phyloP scores from a whole-genome alignment of 2,113 vertebrate species.

The Microcebus griseorufus region DNA sequence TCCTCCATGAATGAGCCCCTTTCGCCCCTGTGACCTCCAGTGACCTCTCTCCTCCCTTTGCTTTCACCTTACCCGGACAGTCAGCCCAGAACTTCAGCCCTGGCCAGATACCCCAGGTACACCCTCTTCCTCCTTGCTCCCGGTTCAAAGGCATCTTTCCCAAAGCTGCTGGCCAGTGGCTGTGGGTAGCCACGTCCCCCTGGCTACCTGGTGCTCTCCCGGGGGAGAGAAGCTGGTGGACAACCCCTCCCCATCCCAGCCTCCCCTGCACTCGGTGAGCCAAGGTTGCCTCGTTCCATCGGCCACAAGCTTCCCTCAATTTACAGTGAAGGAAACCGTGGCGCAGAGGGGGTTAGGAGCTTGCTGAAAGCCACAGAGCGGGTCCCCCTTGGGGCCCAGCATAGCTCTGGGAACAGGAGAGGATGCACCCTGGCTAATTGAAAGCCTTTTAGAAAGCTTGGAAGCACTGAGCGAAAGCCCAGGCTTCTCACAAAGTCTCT shows the following conservation, averaged over 20 bases:
- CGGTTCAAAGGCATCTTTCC: neutral
- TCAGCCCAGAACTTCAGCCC: neutral
- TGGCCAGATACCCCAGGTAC: neutral
- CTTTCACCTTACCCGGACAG: neutral
- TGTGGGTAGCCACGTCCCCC: neutral
- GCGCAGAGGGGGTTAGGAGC: neutral
- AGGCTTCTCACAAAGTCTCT: neutral
- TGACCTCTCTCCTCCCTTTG: neutral
- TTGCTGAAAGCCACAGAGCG: neutral
- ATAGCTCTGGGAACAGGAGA: neutral
- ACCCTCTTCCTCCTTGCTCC: neutral
- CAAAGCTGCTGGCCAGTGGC: neutral
- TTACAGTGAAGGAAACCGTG: neutral
- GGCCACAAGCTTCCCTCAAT: neutral
- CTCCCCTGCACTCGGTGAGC: neutral
- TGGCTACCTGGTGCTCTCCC: neutral
- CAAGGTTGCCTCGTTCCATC: neutral
- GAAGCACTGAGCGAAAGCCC: neutral
- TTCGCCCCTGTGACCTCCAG: neutral
- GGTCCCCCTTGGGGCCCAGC: neutral
- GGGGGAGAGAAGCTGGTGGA: neutral
- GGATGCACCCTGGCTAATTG: neutral
- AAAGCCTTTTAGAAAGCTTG: neutral
- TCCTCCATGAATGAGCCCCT: neutral
- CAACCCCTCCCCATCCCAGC: fast-evolving